Percentiles rank a stretch among this genome's conserved stretches.
These are phyloP conservation scores for Lycaena phlaeas DNA, from an alignment of 2,888 invertebrate genomes.

Conservation along the genomic window DNA sequence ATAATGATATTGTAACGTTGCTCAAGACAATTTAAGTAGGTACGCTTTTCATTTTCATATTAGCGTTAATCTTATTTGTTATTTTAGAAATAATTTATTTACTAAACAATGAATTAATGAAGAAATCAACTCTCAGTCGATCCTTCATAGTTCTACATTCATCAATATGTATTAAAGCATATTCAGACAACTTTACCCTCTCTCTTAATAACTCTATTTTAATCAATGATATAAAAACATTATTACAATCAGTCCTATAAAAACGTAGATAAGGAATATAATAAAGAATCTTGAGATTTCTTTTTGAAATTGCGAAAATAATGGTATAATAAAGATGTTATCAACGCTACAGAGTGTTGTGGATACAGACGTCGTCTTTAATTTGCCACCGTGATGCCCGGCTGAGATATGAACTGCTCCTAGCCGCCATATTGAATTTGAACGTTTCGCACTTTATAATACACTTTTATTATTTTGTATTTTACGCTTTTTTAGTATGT, in stretches of 20 bases:
- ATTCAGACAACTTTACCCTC: too few species aligned
- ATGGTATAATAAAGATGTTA: conserved; percentile 8
- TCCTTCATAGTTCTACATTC: too few species aligned
- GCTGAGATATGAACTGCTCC: conserved; percentile 13
- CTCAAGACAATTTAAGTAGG: too few species aligned
- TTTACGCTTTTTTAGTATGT: background rate
- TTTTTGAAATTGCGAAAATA: conserved; percentile 5
- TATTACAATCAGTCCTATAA: conserved; percentile 2
- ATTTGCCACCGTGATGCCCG: conserved; percentile 16
- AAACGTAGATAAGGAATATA: conserved; percentile 5
- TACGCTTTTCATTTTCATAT: too few species aligned
- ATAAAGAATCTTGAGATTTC: background rate
- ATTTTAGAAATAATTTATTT: too few species aligned
- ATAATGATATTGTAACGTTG: too few species aligned
- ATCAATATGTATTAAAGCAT: too few species aligned
- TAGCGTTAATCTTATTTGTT: too few species aligned
- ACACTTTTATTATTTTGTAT: conserved; percentile 3
- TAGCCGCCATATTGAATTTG: conserved; percentile 2
- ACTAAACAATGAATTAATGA: too few species aligned
- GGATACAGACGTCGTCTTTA: conserved; percentile 20
- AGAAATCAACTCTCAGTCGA: too few species aligned
- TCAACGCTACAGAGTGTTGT: conserved; percentile 19
- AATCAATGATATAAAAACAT: background rate
- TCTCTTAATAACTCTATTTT: background rate
- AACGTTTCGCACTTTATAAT: conserved; percentile 3